phyloP scores from a whole-genome alignment of 2,113 vertebrate species.

The Stictonetta naevosa region DNA sequence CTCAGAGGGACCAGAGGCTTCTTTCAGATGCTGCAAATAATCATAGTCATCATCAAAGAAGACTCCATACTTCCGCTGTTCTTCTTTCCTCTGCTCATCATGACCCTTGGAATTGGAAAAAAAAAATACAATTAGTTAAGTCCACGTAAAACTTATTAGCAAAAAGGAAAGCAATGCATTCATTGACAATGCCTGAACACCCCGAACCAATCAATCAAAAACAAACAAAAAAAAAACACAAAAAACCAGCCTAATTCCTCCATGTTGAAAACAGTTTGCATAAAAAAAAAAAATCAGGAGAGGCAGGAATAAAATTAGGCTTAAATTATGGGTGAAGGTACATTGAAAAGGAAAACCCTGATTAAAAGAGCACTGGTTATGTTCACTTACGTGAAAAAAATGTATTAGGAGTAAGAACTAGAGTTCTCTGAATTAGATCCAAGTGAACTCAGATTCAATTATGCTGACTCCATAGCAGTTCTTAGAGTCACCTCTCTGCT shows the following conservation, averaged over 20 bases:
- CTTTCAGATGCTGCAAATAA: constrained; percentile 96
- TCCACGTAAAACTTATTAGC: neutral
- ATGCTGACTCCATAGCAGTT: neutral
- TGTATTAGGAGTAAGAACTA: neutral
- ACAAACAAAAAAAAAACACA: neutral
- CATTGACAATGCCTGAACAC: neutral
- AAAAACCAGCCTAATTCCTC: neutral
- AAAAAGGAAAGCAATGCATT: neutral
- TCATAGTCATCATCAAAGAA: constrained; percentile 97
- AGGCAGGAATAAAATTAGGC: neutral
- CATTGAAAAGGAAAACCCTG: neutral
- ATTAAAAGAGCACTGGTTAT: neutral
- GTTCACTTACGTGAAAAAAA: neutral
- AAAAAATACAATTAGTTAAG: neutral
- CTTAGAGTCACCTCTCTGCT: neutral
- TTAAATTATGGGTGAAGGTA: neutral
- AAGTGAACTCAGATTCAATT: neutral
- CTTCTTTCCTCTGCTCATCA: constrained; percentile 83
- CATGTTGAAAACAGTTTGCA: neutral
- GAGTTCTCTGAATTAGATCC: too few relatives aligned
- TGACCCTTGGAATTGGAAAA: constrained; percentile 55
- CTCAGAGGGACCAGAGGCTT: constrained; percentile 78
- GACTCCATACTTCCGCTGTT: constrained; percentile 90
- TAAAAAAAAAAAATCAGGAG: neutral
- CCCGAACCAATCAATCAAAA: neutral